Evolutionary conservation across 1,140 invertebrate genomes (phyloP), one percentile per base, ranked within the genome.

Genomic region (Amphibalanus amphitrite): DNA sequence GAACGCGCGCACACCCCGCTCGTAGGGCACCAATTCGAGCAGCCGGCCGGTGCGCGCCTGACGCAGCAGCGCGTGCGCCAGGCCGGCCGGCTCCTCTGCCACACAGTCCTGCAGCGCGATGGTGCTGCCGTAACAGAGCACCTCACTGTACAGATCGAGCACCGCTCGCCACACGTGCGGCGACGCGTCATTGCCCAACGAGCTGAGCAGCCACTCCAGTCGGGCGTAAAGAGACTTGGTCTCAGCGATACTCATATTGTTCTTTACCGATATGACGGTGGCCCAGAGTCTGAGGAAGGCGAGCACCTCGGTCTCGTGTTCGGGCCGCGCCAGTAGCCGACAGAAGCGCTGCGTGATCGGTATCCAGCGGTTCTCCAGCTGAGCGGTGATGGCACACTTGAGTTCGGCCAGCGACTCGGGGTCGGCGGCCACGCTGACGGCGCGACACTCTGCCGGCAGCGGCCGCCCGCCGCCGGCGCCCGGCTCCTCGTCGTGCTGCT

Each of bases 91-190:
- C n/a, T n/a, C n/a, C n/a, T n/a, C n/a, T n/a, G n/a, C n/a, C n/a
- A n/a, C n/a, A n/a, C n/a, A n/a, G n/a, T n/a, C n/a, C n/a, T n/a
- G n/a, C n/a, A n/a, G n/a, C n/a, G n/a, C n/a, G n/a, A n/a, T n/a
- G n/a, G n/a, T n/a, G n/a, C n/a, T 93, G 0, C 91, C 91, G 80
- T 94, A 93, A 79, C 91, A 93, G 38, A 93, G 79, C 6, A 92
- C 90, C 81, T 93, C 91, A 78, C 93, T 93, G 74, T 92, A 91
- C 29, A 93, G 81, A 73, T 87, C 88, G 67, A n/a, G n/a, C n/a
- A n/a, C n/a, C n/a, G n/a, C n/a, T n/a, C n/a, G n/a, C n/a, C n/a
- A n/a, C n/a, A n/a, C 86, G 64, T 38, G 38, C 38, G 38, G 38
- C 38, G 38, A 38, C 38, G 38, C 38, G 38, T 38, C 38, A 6